phyloP scores from a whole-genome alignment of 2,797 vertebrate species.

The Gymnoscopelus braueri region DNA sequence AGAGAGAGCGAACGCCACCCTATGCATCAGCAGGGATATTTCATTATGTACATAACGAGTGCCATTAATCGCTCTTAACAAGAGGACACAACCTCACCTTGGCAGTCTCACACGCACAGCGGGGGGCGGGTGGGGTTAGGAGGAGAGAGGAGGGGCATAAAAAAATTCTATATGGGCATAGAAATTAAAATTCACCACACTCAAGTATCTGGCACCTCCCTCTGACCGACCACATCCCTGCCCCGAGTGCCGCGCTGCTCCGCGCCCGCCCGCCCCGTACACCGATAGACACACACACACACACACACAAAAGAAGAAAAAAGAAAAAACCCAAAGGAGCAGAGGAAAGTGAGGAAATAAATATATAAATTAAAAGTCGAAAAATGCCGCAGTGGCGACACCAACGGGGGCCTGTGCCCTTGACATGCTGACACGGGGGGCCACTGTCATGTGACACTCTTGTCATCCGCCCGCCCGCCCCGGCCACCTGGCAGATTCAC shows the following conservation, averaged over 20 bases:
- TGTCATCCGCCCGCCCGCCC: constrained; percentile 84
- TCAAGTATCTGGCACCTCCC: constrained; percentile 73
- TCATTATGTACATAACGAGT: constrained; percentile 86
- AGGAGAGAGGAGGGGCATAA: constrained; percentile 31
- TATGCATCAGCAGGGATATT: constrained; percentile 82
- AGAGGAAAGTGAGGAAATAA: constrained; percentile 39
- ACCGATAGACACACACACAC: constrained; percentile 39
- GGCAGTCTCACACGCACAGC: constrained; percentile 77
- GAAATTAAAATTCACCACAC: constrained; percentile 79
- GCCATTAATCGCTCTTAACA: constrained; percentile 87
- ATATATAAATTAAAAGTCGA: constrained; percentile 58
- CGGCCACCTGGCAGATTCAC: constrained; percentile 87
- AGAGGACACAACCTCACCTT: constrained; percentile 86
- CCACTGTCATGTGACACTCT: constrained; percentile 91
- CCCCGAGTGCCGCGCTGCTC: constrained; percentile 23
- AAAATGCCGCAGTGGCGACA: constrained; percentile 73
- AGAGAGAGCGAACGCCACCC: constrained; percentile 67
- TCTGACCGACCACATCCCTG: constrained; percentile 63
- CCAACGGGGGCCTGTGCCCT: constrained; percentile 86
- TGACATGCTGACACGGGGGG: constrained; percentile 91
- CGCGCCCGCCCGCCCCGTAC: constrained; percentile 32
- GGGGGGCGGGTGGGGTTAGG: constrained; percentile 48
- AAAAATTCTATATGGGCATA: constrained; percentile 66
- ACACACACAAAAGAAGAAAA: constrained; percentile 23
- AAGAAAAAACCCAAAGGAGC: constrained; percentile 10